These are phyloP conservation scores for Hypomecis punctinalis DNA, from an alignment of 2,888 invertebrate species.

Conservation along the genomic window DNA sequence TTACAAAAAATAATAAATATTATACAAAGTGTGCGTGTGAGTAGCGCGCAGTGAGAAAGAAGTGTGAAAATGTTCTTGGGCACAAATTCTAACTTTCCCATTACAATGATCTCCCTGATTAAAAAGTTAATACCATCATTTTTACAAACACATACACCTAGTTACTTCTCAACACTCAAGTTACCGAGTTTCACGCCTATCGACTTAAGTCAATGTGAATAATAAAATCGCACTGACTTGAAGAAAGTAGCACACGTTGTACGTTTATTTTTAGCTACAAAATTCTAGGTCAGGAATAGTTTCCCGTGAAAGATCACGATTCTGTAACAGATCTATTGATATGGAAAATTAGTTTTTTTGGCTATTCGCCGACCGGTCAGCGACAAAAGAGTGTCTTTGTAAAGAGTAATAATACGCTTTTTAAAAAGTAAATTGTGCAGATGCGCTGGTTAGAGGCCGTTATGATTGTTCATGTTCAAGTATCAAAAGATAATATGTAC, in stretches of 20 bases:
- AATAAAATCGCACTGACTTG: slow-evolving; percentile 50
- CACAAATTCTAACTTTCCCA: no score
- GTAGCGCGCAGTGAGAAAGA: no score
- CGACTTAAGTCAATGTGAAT: slow-evolving; percentile 42
- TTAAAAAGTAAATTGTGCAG: slow-evolving; percentile 10
- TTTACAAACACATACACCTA: not conserved
- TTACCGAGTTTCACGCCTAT: slow-evolving; percentile 41
- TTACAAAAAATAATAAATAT: no score
- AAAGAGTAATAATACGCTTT: slow-evolving; percentile 24
- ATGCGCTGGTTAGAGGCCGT: slow-evolving; percentile 35
- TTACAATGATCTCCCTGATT: no score
- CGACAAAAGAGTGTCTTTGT: slow-evolving; percentile 21
- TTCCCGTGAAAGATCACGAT: slow-evolving; percentile 61
- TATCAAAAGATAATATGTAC: slow-evolving; percentile 24
- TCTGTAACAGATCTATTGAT: slow-evolving; percentile 43
- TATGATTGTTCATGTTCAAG: slow-evolving; percentile 29
- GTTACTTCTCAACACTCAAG: slow-evolving; percentile 33
- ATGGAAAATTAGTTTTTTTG: slow-evolving; percentile 45
- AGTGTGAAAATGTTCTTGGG: no score
- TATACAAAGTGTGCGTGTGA: no score
- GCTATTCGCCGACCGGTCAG: slow-evolving; percentile 12
- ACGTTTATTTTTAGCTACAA: slow-evolving; percentile 50
- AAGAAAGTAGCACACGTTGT: slow-evolving; percentile 58
- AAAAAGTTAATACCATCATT: not conserved
- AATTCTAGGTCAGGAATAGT: slow-evolving; percentile 50